phyloP scores from a whole-genome alignment of 2,797 vertebrate genomes.

The Aselliscus stoliczkanus region DNA sequence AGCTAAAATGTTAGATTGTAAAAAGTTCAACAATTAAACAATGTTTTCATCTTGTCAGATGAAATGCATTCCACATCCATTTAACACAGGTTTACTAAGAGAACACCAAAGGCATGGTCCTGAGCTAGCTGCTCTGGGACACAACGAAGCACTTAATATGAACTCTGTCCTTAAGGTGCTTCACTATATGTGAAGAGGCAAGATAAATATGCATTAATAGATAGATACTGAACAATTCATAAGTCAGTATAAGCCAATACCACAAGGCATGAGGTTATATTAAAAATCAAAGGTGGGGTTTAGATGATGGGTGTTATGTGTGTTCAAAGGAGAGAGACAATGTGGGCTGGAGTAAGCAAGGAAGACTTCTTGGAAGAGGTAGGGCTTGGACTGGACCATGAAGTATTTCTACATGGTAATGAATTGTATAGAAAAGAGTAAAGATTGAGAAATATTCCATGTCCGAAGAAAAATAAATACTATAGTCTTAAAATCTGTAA shows the following conservation, averaged over 20 bases:
- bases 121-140: neutral
- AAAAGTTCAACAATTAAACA: neutral
- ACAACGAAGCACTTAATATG: neutral
- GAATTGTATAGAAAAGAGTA: neutral
- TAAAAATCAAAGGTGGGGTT: neutral
- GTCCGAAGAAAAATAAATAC: neutral
- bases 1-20: neutral
- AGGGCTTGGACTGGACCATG: neutral
- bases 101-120: neutral
- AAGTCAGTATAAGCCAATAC: neutral
- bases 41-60: neutral
- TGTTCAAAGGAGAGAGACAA: neutral
- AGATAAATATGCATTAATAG: neutral
- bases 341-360: neutral
- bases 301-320: neutral
- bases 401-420: neutral
- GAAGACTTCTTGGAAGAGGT: neutral
- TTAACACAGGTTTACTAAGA: neutral
- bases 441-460: neutral
- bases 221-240: neutral
- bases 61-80: neutral
- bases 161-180: neutral
- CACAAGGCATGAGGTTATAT: neutral
- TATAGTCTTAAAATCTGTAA: neutral
- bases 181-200: neutral